These are phyloP conservation scores for Dendronephthya gigantea DNA, from an alignment of 64 coral and sea anemone species.

Conservation along the genomic window DNA sequence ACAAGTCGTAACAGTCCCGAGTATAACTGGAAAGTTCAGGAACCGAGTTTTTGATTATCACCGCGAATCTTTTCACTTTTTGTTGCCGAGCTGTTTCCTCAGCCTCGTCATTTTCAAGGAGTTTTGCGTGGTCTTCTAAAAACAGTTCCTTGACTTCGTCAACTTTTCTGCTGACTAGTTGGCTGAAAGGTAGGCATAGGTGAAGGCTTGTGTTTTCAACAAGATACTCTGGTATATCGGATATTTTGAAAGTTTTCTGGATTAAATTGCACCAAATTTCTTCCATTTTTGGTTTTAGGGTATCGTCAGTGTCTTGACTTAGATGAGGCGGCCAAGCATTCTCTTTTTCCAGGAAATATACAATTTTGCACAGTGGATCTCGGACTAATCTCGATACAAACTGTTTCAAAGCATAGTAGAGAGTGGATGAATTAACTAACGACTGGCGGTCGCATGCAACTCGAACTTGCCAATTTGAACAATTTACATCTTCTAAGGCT, in stretches of 20 bases:
- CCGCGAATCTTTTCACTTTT: neutral
- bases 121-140: constrained; percentile 31
- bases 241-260: neutral
- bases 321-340: neutral
- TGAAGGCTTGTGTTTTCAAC: constrained; percentile 20
- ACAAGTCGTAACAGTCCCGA: neutral
- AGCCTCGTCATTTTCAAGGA: neutral
- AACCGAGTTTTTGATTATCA: neutral
- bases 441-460: neutral
- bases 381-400: neutral
- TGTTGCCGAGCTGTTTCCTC: neutral
- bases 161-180: constrained; percentile 44
- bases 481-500: neutral
- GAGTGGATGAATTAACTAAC: neutral
- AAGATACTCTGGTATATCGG: constrained; percentile 32
- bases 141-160: constrained; percentile 56
- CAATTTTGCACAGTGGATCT: neutral
- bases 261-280: neutral
- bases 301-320: neutral
- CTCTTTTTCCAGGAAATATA: constrained; percentile 8
- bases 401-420: neutral
- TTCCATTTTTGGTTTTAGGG: neutral
- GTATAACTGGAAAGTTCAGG: neutral
- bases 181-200: constrained; percentile 50
- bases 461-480: neutral